These are phyloP conservation scores for Gracilinanus agilis DNA, from an alignment of 2,113 vertebrate species.

Conservation along the genomic window DNA sequence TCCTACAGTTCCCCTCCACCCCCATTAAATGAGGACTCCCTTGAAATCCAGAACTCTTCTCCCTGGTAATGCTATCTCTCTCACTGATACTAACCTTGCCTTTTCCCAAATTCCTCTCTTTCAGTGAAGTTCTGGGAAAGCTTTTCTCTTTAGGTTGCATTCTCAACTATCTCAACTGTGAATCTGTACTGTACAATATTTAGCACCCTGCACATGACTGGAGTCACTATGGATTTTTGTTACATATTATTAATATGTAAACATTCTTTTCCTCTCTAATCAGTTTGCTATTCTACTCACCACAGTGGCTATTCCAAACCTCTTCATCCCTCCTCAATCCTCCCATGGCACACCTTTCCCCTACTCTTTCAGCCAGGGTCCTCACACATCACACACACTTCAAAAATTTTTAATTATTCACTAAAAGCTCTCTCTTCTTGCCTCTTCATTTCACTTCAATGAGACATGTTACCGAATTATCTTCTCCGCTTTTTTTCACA, in stretches of 20 bases:
- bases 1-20: too few species aligned
- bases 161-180: neutral
- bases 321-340: neutral
- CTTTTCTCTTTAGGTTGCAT: neutral
- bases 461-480: neutral
- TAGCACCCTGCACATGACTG: neutral
- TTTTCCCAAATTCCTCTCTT: neutral
- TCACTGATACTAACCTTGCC: neutral
- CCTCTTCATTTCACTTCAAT: neutral
- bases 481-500: neutral
- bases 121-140: neutral
- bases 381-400: neutral
- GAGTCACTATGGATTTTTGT: neutral
- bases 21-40: neutral
- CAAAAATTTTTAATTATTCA: neutral
- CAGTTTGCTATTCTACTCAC: neutral
- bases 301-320: neutral
- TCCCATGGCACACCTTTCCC: neutral
- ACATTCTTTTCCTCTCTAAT: neutral
- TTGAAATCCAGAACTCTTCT: neutral
- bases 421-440: neutral
- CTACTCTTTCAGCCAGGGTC: neutral
- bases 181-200: neutral
- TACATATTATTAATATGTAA: neutral
- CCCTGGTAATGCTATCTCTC: neutral